A percentile compares a stretch with the other conserved stretches of the same genome.
These are phyloP conservation scores for Labrus mixtus DNA, from an alignment of 2,113 vertebrate species.

Conservation along the genomic window DNA sequence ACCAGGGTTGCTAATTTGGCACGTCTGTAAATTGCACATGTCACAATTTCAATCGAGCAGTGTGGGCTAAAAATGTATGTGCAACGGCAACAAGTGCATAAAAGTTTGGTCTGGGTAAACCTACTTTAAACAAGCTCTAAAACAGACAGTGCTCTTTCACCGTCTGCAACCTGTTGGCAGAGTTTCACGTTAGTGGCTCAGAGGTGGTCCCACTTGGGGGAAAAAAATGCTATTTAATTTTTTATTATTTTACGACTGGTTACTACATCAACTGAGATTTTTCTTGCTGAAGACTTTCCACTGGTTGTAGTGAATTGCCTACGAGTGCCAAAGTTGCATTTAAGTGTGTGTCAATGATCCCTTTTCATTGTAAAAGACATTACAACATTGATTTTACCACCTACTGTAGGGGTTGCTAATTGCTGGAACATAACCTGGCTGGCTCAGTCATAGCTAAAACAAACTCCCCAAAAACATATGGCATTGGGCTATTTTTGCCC, in stretches of 20 bases:
- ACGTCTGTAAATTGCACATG: not conserved
- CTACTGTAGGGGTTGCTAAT: constrained; percentile 36
- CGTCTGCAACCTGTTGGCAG: constrained; percentile 43
- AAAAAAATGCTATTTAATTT: constrained; percentile 34
- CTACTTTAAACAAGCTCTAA: constrained; percentile 66
- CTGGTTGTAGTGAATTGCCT: constrained; percentile 17
- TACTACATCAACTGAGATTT: constrained; percentile 41
- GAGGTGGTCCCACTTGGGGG: constrained; percentile 53
- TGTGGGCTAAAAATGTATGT: constrained; percentile 59
- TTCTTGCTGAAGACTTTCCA: constrained; percentile 51
- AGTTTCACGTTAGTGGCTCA: constrained; percentile 21
- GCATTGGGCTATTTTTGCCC: constrained; percentile 40
- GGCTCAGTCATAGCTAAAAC: constrained; percentile 17
- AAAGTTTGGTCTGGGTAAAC: constrained; percentile 54
- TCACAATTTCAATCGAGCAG: constrained; percentile 45
- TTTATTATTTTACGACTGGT: constrained; percentile 40
- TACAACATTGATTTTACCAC: constrained; percentile 37
- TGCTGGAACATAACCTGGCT: constrained; percentile 47
- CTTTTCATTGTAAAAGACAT: constrained; percentile 39
- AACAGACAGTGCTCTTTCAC: constrained; percentile 44
- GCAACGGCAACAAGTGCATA: constrained; percentile 54
- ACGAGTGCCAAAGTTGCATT: constrained; percentile 31
- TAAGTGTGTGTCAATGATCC: constrained; percentile 23
- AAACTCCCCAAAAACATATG: constrained; percentile 46
- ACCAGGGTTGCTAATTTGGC: too few species aligned